Evolutionary conservation across 2,888 invertebrate species (phyloP).

Genomic region (Blastobasis lacticolella): DNA sequence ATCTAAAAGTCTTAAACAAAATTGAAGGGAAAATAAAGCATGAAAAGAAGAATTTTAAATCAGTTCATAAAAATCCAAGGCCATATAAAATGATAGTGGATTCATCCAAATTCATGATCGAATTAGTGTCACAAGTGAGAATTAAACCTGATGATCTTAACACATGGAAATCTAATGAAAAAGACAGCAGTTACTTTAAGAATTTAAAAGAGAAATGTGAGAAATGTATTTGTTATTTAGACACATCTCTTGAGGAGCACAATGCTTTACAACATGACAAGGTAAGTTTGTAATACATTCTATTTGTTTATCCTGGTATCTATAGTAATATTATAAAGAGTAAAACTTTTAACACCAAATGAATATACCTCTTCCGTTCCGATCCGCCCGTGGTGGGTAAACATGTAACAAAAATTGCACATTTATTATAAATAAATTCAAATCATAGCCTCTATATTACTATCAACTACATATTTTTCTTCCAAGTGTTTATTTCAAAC

Average conservation of each 20-base stretch:
- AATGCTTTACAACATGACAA: slow-evolving; percentile 17
- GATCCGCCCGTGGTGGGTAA: neutral
- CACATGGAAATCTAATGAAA: slow-evolving; percentile 16
- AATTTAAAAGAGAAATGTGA: slow-evolving; percentile 14
- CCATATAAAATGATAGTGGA: neutral
- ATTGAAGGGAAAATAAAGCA: neutral
- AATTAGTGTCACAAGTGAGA: neutral
- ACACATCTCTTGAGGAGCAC: slow-evolving; percentile 14
- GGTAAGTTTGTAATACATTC: slow-evolving; percentile 9
- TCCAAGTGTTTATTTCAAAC: neutral
- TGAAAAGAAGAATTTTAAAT: neutral
- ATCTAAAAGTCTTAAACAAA: neutral
- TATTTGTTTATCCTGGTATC: neutral
- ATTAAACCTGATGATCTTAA: neutral
- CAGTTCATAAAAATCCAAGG: neutral
- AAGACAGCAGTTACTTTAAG: slow-evolving; percentile 11
- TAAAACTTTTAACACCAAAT: no score
- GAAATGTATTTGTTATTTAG: slow-evolving; percentile 4
- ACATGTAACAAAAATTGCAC: neutral
- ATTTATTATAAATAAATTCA: neutral
- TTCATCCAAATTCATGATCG: neutral
- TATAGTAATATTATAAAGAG: neutral
- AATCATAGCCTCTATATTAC: neutral
- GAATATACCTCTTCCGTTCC: neutral
- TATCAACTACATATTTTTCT: neutral